A percentile compares a stretch with the other conserved stretches of the same genome.
Evolutionary conservation across 1,140 invertebrate genomes (phyloP).

Genomic region (Drosophila cardini): DNA sequence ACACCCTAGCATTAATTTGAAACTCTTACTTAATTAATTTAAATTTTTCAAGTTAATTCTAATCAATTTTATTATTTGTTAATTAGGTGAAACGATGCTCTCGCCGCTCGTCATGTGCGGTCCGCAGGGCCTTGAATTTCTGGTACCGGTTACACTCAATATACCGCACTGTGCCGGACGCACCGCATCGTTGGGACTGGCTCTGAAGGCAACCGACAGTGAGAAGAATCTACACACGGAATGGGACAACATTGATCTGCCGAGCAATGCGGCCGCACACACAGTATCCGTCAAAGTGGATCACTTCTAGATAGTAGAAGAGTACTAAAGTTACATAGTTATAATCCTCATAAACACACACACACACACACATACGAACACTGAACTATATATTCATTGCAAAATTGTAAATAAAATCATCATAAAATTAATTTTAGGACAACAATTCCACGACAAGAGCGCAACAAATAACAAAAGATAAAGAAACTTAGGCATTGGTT

Average conservation of each 20-base stretch:
- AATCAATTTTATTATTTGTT: slow-evolving; percentile 48
- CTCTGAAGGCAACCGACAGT: slow-evolving; percentile 92
- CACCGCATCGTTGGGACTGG: slow-evolving; percentile 89
- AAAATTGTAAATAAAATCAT: slow-evolving; percentile 68
- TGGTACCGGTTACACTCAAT: slow-evolving; percentile 93
- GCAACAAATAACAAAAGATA: slow-evolving; percentile 29
- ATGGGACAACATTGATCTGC: slow-evolving; percentile 91
- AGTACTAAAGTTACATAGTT: slow-evolving; percentile 40
- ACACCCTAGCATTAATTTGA: slow-evolving; percentile 3
- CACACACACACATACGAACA: slow-evolving; percentile 22
- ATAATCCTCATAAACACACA: slow-evolving; percentile 34
- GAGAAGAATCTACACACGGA: slow-evolving; percentile 89
- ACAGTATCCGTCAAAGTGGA: slow-evolving; percentile 95
- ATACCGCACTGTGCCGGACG: slow-evolving; percentile 91
- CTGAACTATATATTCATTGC: slow-evolving; percentile 30
- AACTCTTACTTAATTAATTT: neutral
- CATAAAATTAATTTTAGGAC: slow-evolving; percentile 48
- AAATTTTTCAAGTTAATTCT: neutral
- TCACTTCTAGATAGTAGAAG: slow-evolving; percentile 88
- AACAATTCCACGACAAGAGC: slow-evolving; percentile 60
- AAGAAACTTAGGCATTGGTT: slow-evolving; percentile 58
- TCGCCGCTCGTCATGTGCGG: slow-evolving; percentile 98
- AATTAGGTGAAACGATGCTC: slow-evolving; percentile 94
- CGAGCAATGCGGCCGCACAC: slow-evolving; percentile 91
- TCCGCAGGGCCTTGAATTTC: slow-evolving; percentile 95